Conservation (phyloP, 1,140 invertebrate genomes). For the Thrips palmi region DNA sequence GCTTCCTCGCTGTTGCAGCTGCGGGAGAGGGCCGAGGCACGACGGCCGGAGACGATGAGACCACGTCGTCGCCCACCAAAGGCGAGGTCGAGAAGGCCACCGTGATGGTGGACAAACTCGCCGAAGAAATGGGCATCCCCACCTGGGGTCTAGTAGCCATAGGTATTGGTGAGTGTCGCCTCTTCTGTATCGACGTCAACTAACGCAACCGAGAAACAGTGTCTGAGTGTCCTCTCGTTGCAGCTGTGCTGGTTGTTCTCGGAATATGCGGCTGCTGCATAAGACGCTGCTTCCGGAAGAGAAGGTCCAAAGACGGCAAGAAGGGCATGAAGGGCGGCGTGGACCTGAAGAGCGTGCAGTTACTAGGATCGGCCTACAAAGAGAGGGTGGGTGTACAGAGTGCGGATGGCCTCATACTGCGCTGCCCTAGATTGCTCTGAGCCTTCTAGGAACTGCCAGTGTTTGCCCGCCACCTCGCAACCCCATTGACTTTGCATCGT, state of each 20-base stretch:
- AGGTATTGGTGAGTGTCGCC: conserved; percentile 34
- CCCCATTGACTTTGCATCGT: too few species aligned
- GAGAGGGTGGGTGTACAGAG: conserved; percentile 68
- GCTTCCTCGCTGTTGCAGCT: too few species aligned
- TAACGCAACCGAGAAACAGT: too few species aligned
- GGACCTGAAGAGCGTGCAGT: conserved; percentile 88
- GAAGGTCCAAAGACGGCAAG: conserved; percentile 88
- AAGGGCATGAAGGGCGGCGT: conserved; percentile 90
- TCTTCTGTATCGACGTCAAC: too few species aligned
- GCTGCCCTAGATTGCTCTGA: conserved; percentile 1
- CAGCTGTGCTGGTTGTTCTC: conserved; percentile 62
- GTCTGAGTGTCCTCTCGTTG: conserved; percentile 13
- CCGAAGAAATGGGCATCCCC: conserved; percentile 43
- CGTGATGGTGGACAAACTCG: conserved; percentile 28
- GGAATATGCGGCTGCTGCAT: conserved; percentile 88
- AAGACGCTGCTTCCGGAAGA: conserved; percentile 82
- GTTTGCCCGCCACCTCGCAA: too few species aligned
- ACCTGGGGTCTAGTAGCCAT: conserved; percentile 53
- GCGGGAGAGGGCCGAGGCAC: too few species aligned
- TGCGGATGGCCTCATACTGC: too few species aligned
- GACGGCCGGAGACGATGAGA: too few species aligned
- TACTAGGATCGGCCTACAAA: conserved; percentile 89
- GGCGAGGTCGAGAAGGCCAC: conserved; percentile 24
- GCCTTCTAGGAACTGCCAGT: too few species aligned
- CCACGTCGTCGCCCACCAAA: too few species aligned